Evolutionary conservation across 1,140 invertebrate genomes (phyloP), one percentile per base, ranked within the genome.

Genomic region (Bombus confusus): DNA sequence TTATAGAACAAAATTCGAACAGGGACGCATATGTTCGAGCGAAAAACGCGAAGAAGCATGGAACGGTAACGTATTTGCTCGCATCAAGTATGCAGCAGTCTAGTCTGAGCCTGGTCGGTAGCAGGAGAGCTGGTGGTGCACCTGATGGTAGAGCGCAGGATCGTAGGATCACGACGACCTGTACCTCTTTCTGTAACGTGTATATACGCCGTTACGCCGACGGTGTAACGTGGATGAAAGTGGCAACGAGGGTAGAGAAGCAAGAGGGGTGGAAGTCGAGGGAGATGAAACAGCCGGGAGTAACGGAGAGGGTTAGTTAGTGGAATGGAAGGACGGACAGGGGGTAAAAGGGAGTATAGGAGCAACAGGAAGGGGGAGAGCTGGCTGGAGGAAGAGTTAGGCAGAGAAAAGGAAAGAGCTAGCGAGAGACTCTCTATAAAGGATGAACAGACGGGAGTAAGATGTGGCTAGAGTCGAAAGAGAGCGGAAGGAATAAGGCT

Each of bases 131-230:
- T 41, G 25, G 28, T 18, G 71, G 9, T 76, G 73, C 66, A 84
- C 75, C 71, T 74, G 57, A 37, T 15, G 77, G 76, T 28, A 85
- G 52, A 66, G 90, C 91, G 91, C 91, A 92, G 90, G 87, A 92
- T 91, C 91, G 87, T 79, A 87, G 90, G 84, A 88, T 91, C 90
- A 82, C 68, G 57, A 47, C 59, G 74, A 73, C 66, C 68, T 43
- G 73, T 79, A 43, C 37, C 66, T 69, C 57, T n/a, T 72, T 68
- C 73, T 72, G 71, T 81, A 80, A 64, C 88, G 78, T 62, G 25
- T 28, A 15, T 80, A 41, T 43, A 88, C 74, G 64, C 43, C 59
- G 68, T 88, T 80, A 68, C 47, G 57, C 66, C 62, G 71, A 66
- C 62, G 62, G 43, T 64, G 37, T 62, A 64, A 31, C 82, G 75